Evolutionary conservation across 2,113 vertebrate genomes (phyloP).

Genomic region (Platycercus adscitus): DNA sequence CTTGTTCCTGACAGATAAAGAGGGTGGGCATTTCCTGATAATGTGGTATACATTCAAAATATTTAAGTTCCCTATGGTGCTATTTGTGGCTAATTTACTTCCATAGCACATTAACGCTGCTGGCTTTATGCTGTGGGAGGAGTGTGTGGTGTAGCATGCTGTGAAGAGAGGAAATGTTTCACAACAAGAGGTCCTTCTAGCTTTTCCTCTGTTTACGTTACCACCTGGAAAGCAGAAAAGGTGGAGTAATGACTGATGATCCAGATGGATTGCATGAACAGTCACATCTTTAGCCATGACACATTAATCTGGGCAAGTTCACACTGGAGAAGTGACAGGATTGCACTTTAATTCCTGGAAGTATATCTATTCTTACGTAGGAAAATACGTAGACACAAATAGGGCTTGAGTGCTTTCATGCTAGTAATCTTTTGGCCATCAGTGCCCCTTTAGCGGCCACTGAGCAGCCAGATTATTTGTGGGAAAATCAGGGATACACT

Average conservation of each 20-base stretch:
- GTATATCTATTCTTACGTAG: background rate
- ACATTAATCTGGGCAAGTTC: background rate
- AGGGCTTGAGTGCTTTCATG: background rate
- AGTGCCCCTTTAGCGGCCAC: background rate
- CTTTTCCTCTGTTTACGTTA: slow-evolving; percentile 79
- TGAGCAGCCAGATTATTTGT: background rate
- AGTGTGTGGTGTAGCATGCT: slow-evolving; percentile 47
- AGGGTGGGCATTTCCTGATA: slow-evolving; percentile 59
- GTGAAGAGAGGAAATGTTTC: slow-evolving; percentile 78
- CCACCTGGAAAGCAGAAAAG: slow-evolving; percentile 79
- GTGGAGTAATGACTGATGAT: slow-evolving; percentile 35
- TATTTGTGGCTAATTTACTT: slow-evolving; percentile 55
- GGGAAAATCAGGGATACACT: rapidly evolving
- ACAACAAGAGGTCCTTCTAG: slow-evolving; percentile 79
- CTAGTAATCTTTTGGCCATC: background rate
- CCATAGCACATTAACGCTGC: slow-evolving; percentile 30
- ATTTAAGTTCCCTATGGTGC: slow-evolving; percentile 40
- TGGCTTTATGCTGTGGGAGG: slow-evolving; percentile 33
- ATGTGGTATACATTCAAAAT: slow-evolving; percentile 10
- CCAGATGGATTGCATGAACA: background rate
- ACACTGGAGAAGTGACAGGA: background rate
- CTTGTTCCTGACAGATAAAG: slow-evolving; percentile 29
- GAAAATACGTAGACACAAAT: background rate
- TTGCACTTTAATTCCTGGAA: background rate
- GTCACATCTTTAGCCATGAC: slow-evolving; percentile 50